A percentile compares a stretch with the other conserved stretches of the same genome.
phyloP scores from a whole-genome alignment of 2,113 vertebrate species.

The Gallinago undulata region DNA sequence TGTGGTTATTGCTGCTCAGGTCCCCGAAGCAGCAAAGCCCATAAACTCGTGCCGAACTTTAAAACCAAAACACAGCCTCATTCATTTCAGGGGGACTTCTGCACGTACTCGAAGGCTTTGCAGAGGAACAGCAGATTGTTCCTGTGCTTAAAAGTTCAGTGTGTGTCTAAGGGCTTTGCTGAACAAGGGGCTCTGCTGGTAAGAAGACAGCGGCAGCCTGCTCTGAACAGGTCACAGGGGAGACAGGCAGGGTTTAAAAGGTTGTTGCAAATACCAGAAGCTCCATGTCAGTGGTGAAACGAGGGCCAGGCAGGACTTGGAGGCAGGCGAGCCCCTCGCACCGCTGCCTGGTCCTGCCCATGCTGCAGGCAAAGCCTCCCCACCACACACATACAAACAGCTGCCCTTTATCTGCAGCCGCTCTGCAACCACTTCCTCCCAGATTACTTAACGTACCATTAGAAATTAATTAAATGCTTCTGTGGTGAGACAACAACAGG shows the following conservation, averaged over 20 bases:
- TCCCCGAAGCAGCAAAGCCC: background rate
- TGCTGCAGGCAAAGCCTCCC: background rate
- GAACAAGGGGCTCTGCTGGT: fast-evolving
- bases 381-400: background rate
- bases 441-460: constrained; percentile 21
- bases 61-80: background rate
- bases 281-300: background rate
- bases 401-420: constrained; percentile 54
- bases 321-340: background rate
- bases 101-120: background rate
- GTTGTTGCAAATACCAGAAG: background rate
- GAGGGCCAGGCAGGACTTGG: background rate
- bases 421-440: constrained; percentile 31
- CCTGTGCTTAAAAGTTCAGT: background rate
- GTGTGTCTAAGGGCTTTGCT: background rate
- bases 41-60: background rate
- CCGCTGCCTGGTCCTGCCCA: background rate
- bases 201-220: background rate
- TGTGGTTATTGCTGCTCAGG: background rate
- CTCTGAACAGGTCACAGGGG: background rate
- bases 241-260: background rate
- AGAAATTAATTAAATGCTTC: constrained; percentile 69
- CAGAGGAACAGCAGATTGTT: background rate
- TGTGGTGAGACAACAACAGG: constrained; percentile 53
- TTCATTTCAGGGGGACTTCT: constrained; percentile 18